These are phyloP conservation scores for Gila orcuttii DNA, from an alignment of 2,113 vertebrate genomes.

Conservation along the genomic window DNA sequence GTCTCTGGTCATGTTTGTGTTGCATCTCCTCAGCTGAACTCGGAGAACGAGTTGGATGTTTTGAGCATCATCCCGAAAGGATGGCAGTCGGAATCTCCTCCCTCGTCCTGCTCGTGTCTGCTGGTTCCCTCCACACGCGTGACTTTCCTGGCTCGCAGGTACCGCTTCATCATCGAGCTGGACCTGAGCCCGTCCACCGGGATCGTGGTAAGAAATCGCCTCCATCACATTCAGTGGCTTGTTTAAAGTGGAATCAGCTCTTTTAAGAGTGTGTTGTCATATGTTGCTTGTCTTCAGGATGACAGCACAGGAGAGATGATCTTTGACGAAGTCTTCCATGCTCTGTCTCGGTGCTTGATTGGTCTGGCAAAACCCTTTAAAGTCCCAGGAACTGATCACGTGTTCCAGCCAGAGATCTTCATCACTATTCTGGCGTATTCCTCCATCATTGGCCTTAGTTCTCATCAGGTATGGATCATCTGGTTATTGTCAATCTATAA, in stretches of 20 bases:
- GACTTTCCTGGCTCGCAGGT: slow-evolving; percentile 93
- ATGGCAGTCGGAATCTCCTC: slow-evolving; percentile 85
- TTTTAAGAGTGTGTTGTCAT: not conserved
- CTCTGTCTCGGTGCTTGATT: slow-evolving; percentile 86
- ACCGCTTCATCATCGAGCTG: slow-evolving; percentile 95
- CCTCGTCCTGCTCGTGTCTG: slow-evolving; percentile 78
- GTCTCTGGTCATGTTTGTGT: not conserved
- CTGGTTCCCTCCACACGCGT: slow-evolving; percentile 90
- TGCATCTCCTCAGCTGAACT: slow-evolving; percentile 74
- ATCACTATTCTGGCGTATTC: slow-evolving; percentile 96
- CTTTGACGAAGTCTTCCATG: slow-evolving; percentile 96
- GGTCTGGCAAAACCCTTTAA: slow-evolving; percentile 89
- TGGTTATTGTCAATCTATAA: not conserved
- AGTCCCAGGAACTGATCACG: slow-evolving; percentile 87
- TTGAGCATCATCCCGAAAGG: slow-evolving; percentile 90
- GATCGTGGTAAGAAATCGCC: slow-evolving; percentile 86
- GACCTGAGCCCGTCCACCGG: slow-evolving; percentile 97
- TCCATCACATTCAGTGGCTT: not conserved
- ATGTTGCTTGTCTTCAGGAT: slow-evolving; percentile 76
- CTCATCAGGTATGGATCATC: slow-evolving; percentile 86
- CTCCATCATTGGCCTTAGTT: slow-evolving; percentile 91
- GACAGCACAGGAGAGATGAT: slow-evolving; percentile 97
- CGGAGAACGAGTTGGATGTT: slow-evolving; percentile 88
- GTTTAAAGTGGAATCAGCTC: not conserved
- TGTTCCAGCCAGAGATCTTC: slow-evolving; percentile 94